These are phyloP conservation scores for Chelmon rostratus DNA, from an alignment of 2,797 vertebrate genomes.

Conservation along the genomic window DNA sequence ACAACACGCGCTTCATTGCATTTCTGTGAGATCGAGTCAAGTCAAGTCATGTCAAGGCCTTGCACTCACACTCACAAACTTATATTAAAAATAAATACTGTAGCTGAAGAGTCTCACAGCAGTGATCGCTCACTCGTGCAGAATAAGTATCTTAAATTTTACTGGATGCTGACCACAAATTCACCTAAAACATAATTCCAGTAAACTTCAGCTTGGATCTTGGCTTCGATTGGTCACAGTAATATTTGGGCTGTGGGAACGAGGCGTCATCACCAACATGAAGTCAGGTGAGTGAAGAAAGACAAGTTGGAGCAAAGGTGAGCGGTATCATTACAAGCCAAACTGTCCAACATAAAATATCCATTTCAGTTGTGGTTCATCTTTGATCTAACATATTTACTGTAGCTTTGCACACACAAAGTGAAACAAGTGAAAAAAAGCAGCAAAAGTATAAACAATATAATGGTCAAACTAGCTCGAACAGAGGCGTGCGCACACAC, in stretches of 20 bases:
- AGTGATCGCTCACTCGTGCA: not conserved
- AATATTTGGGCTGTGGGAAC: not conserved
- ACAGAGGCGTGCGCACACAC: not conserved
- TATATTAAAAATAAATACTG: not conserved
- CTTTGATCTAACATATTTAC: not conserved
- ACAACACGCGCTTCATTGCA: not conserved
- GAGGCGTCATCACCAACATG: not conserved
- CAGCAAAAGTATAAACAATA: not conserved
- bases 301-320: too few species aligned
- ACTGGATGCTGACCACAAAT: not conserved
- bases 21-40: not conserved
- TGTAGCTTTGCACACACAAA: not conserved
- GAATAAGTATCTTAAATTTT: not conserved
- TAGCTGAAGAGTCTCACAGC: not conserved
- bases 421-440: not conserved
- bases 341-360: not conserved
- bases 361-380: not conserved
- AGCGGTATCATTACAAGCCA: not conserved
- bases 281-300: too few species aligned
- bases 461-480: constrained; percentile 1
- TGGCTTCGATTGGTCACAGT: not conserved
- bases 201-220: not conserved
- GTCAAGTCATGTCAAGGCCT: not conserved
- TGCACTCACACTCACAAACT: not conserved
- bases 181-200: not conserved